These are phyloP conservation scores for Shinisaurus crocodilurus DNA, from an alignment of 2,113 vertebrate species.

Conservation along the genomic window DNA sequence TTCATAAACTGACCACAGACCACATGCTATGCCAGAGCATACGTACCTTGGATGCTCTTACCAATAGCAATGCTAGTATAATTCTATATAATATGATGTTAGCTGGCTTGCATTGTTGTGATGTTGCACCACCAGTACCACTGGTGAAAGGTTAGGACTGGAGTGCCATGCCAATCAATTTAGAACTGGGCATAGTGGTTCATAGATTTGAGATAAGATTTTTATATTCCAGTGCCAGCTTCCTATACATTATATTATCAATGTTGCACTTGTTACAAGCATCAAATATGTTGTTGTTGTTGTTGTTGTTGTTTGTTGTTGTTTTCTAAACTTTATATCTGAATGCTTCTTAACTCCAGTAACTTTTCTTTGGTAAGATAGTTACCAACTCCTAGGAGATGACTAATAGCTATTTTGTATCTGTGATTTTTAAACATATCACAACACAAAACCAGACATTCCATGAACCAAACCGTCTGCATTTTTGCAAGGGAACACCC, in stretches of 20 bases:
- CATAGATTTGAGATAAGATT: neutral
- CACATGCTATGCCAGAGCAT: neutral
- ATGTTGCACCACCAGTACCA: neutral
- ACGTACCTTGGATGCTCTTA: neutral
- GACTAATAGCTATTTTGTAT: neutral
- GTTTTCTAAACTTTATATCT: neutral
- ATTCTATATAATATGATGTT: too few relatives aligned
- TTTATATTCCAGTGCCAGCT: neutral
- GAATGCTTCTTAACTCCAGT: neutral
- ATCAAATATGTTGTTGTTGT: neutral
- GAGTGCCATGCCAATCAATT: neutral
- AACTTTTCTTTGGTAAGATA: neutral
- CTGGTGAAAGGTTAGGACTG: neutral
- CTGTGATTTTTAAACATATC: slow-evolving; percentile 17
- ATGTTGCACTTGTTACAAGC: neutral
- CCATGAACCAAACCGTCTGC: neutral
- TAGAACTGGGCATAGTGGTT: neutral
- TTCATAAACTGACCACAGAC: neutral
- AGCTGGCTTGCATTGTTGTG: too few relatives aligned
- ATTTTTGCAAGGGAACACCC: slow-evolving; percentile 17
- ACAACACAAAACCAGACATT: slow-evolving; percentile 1
- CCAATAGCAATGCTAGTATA: neutral
- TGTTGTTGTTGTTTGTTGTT: neutral
- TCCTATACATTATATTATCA: neutral
- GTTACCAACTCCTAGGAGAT: neutral